A percentile compares a stretch with the other conserved stretches of the same genome.
Conservation (phyloP, 2,797 vertebrate genomes). For the Leuciscus waleckii region DNA sequence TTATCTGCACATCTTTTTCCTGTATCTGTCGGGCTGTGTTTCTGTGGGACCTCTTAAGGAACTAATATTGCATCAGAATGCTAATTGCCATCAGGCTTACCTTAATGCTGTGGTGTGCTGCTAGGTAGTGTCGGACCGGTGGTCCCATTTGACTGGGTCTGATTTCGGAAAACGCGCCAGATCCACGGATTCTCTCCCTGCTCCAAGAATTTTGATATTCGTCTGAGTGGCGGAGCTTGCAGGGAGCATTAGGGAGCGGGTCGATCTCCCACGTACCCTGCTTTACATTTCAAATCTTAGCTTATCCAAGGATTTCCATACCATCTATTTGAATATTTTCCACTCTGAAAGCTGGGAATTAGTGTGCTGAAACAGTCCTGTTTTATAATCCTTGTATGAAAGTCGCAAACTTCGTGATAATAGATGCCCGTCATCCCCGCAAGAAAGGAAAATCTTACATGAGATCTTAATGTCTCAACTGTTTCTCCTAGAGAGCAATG, state of each 20-base stretch:
- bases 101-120: constrained; percentile 43
- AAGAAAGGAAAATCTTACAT: background rate
- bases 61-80: background rate
- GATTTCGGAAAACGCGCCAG: constrained; percentile 53
- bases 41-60: background rate
- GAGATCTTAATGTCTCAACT: constrained; percentile 11
- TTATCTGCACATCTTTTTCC: background rate
- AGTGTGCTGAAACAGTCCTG: constrained; percentile 50
- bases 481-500: background rate
- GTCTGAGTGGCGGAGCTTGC: constrained; percentile 53
- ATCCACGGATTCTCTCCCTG: constrained; percentile 57
- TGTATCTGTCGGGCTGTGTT: background rate
- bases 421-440: constrained; percentile 2
- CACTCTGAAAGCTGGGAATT: constrained; percentile 69
- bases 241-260: constrained; percentile 64
- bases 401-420: constrained; percentile 18
- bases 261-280: constrained; percentile 70
- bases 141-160: constrained; percentile 58
- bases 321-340: constrained; percentile 83
- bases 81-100: constrained; percentile 43
- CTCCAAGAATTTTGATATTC: constrained; percentile 53
- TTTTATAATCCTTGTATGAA: constrained; percentile 51
- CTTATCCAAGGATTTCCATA: constrained; percentile 85
- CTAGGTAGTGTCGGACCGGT: constrained; percentile 52
- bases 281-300: constrained; percentile 84